These are phyloP conservation scores for Poicephalus meyeri DNA, from an alignment of 2,113 vertebrate species.

Conservation along the genomic window DNA sequence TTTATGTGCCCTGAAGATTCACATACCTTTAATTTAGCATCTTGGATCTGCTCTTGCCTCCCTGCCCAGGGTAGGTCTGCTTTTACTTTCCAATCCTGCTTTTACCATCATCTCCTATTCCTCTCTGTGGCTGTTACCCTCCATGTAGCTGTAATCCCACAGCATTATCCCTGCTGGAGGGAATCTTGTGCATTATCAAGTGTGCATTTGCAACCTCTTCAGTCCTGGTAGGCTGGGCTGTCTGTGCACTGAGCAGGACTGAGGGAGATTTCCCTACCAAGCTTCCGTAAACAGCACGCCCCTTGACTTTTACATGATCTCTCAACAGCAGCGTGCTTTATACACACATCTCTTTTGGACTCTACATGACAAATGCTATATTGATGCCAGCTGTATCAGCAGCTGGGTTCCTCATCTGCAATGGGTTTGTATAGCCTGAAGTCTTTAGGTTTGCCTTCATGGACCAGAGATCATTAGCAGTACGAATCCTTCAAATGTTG, in stretches of 20 bases:
- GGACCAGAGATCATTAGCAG: constrained; percentile 52
- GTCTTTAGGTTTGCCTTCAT: constrained; percentile 54
- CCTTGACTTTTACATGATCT: constrained; percentile 25
- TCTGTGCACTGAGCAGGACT: background rate
- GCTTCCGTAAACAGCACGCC: background rate
- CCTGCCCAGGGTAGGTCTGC: background rate
- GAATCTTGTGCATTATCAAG: background rate
- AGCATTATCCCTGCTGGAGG: background rate
- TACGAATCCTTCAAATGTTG: constrained; percentile 41
- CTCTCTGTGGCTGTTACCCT: background rate
- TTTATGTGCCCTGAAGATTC: background rate
- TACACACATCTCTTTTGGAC: constrained; percentile 17
- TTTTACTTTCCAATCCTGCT: background rate
- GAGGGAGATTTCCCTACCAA: background rate
- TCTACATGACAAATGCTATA: constrained; percentile 25
- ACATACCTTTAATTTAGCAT: background rate
- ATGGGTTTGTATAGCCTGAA: constrained; percentile 44
- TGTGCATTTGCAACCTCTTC: constrained; percentile 15
- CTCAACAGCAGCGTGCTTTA: background rate
- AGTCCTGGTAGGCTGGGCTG: background rate
- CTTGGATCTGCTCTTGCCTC: background rate
- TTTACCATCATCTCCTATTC: background rate
- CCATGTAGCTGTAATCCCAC: background rate
- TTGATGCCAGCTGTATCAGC: constrained; percentile 56
- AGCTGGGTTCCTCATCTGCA: constrained; percentile 47